Conservation (phyloP, 2,797 vertebrate species). For the Anabas testudineus region DNA sequence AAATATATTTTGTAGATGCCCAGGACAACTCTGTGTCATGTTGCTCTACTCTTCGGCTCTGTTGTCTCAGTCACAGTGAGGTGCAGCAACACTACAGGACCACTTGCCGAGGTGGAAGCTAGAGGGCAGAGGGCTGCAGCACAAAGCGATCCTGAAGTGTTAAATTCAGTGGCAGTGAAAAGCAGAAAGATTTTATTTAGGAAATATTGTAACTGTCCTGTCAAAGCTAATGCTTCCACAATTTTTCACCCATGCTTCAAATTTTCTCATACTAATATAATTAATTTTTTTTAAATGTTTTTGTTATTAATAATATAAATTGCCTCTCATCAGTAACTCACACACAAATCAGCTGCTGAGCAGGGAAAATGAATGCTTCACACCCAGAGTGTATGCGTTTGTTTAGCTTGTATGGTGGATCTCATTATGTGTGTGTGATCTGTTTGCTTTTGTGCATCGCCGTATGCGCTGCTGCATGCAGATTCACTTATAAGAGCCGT, state of each 20-base stretch:
- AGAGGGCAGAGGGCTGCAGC: constrained; percentile 60
- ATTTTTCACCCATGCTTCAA: constrained; percentile 4
- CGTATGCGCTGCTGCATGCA: constrained; percentile 66
- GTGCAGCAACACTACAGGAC: constrained; percentile 65
- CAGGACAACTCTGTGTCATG: constrained; percentile 45
- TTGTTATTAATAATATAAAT: constrained; percentile 5
- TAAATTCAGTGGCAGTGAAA: constrained; percentile 32
- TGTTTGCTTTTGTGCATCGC: constrained; percentile 72
- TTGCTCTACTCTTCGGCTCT: constrained; percentile 48
- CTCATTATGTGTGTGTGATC: constrained; percentile 51
- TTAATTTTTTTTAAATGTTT: constrained; percentile 8
- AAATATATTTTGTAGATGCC: constrained; percentile 10
- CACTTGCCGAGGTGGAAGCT: constrained; percentile 54
- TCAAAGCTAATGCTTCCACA: background rate
- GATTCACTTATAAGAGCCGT: constrained; percentile 63
- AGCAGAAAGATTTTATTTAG: constrained; percentile 16
- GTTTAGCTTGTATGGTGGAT: constrained; percentile 40
- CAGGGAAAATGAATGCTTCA: constrained; percentile 41
- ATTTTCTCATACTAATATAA: background rate
- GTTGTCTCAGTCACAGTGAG: constrained; percentile 69
- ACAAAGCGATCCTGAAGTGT: constrained; percentile 39
- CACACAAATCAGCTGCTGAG: constrained; percentile 35
- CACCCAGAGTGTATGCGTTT: constrained; percentile 30
- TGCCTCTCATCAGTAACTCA: constrained; percentile 6
- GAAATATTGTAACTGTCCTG: background rate